phyloP scores from a whole-genome alignment of 2,888 invertebrate genomes.

The Aporophyla nigra region DNA sequence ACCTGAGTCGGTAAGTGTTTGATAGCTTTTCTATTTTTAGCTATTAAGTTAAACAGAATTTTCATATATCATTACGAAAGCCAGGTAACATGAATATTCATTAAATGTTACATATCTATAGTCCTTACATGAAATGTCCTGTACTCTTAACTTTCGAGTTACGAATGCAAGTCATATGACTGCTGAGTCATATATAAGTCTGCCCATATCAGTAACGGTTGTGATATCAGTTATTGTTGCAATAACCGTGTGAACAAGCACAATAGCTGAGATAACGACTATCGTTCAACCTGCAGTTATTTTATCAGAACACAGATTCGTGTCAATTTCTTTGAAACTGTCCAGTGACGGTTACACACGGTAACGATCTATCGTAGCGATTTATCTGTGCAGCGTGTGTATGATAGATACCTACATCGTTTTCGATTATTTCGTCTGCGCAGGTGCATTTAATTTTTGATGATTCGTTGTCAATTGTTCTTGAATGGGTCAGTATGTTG shows the following conservation, averaged over 20 bases:
- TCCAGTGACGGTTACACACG: too few species aligned
- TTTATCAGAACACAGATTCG: not conserved
- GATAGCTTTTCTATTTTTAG: too few species aligned
- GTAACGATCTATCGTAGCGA: too few species aligned
- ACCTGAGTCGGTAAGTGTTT: slow-evolving; percentile 90
- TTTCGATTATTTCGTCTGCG: too few species aligned
- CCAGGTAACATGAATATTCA: not conserved
- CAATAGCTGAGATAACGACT: slow-evolving; percentile 18
- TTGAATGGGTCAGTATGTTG: too few species aligned
- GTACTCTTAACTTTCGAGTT: not conserved
- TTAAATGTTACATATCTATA: not conserved
- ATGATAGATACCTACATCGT: too few species aligned
- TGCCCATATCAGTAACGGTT: slow-evolving; percentile 10
- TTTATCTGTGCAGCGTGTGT: too few species aligned
- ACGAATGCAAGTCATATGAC: slow-evolving; percentile 12
- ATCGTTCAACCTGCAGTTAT: not conserved
- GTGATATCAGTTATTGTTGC: slow-evolving; percentile 8
- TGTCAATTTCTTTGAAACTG: not conserved
- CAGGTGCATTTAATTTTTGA: too few species aligned
- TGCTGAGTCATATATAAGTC: slow-evolving; percentile 21
- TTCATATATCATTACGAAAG: slow-evolving; percentile 2
- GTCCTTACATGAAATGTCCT: not conserved
- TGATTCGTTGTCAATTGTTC: too few species aligned
- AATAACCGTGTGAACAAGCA: not conserved
- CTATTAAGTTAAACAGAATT: not conserved